Conservation (phyloP, 2,113 vertebrate species). For the Cyprinodon variegatus region DNA sequence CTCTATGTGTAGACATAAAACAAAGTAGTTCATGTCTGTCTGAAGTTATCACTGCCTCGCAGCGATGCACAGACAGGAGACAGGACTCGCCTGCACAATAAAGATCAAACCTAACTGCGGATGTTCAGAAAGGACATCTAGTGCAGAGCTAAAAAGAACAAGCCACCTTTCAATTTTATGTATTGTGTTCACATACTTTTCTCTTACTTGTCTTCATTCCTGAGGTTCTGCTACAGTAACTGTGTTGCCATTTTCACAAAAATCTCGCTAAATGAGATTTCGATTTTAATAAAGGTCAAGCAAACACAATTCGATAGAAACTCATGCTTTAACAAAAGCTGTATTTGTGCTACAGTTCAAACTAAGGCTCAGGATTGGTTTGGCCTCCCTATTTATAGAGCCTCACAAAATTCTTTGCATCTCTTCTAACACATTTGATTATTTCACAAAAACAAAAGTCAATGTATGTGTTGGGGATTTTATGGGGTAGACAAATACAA, state of each 20-base stretch:
- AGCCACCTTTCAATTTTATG: background rate
- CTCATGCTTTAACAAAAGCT: background rate
- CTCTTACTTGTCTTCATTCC: background rate
- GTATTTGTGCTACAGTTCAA: background rate
- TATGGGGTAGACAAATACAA: background rate
- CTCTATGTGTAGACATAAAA: constrained; percentile 59
- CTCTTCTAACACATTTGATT: background rate
- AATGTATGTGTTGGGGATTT: background rate
- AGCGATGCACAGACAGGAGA: constrained; percentile 5
- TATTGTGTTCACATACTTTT: constrained; percentile 7
- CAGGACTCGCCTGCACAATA: constrained; percentile 31
- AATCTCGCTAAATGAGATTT: constrained; percentile 39
- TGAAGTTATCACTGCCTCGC: constrained; percentile 56
- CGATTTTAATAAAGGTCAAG: constrained; percentile 51
- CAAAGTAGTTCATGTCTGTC: constrained; percentile 46
- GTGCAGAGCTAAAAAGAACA: constrained; percentile 3
- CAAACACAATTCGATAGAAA: constrained; percentile 10
- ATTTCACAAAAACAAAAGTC: background rate
- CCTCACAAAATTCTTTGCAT: background rate
- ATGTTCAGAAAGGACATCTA: constrained; percentile 19
- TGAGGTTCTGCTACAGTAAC: constrained; percentile 27
- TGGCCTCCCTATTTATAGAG: background rate
- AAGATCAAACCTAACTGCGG: constrained; percentile 16
- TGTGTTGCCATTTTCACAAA: constrained; percentile 18
- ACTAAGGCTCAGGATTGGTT: constrained; percentile 3